Evolutionary conservation across 2,113 vertebrate genomes (phyloP).

Genomic region (Zosterops japonicus): DNA sequence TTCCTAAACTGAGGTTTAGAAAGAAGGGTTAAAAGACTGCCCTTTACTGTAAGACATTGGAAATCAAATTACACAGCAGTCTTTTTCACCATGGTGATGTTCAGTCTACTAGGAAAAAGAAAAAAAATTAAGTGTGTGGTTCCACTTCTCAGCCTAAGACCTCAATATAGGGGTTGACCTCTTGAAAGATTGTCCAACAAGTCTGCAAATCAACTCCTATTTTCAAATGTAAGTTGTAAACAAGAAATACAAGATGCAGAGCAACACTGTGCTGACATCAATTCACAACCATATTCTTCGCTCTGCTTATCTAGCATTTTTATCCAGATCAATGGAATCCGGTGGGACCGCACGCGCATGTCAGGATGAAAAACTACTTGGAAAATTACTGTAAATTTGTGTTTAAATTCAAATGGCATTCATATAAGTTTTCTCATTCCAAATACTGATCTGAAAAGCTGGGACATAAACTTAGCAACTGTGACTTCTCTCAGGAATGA

Average conservation of each 20-base stretch:
- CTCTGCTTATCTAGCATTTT: background rate
- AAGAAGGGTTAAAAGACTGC: background rate
- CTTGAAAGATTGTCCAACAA: background rate
- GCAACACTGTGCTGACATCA: background rate
- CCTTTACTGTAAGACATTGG: background rate
- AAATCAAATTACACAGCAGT: background rate
- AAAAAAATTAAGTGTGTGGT: background rate
- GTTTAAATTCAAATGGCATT: background rate
- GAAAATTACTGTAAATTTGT: background rate
- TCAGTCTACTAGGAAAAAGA: background rate
- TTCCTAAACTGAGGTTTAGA: background rate
- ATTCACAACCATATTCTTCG: background rate
- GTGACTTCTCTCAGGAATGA: background rate
- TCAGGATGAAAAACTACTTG: background rate
- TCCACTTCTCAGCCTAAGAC: background rate
- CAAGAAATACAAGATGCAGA: background rate
- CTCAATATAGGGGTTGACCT: fast-evolving
- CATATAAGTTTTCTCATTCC: background rate
- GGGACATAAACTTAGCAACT: background rate
- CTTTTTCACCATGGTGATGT: background rate
- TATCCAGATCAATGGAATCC: background rate
- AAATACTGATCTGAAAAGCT: background rate
- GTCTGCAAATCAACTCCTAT: background rate
- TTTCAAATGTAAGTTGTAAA: background rate
- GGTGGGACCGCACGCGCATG: fast-evolving